These are phyloP conservation scores for Ectemnius continuus DNA, from an alignment of 2,888 invertebrate genomes.

Conservation along the genomic window DNA sequence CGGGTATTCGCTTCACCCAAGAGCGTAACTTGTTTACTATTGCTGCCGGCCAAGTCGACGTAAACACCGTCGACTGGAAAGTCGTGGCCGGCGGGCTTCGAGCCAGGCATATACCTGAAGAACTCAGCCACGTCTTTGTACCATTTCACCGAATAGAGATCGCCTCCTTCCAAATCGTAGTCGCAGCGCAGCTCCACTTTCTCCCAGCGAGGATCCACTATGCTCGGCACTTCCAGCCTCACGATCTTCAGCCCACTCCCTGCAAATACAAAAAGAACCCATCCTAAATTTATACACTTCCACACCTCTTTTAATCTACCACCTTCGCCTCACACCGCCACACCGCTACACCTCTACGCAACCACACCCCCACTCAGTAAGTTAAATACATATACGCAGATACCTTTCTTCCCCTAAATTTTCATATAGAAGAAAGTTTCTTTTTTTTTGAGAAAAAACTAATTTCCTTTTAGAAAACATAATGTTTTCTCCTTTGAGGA, in stretches of 20 bases:
- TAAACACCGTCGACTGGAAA: constrained; percentile 63
- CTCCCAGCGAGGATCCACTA: constrained; percentile 72
- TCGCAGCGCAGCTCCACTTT: constrained; percentile 67
- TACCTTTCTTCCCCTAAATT: no score
- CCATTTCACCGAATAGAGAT: constrained; percentile 75
- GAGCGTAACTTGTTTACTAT: constrained; percentile 67
- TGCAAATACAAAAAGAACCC: constrained; percentile 32
- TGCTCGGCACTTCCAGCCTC: constrained; percentile 67
- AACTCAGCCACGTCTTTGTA: constrained; percentile 71
- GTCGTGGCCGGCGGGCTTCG: constrained; percentile 59
- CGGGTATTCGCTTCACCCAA: constrained; percentile 61
- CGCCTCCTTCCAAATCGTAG: constrained; percentile 69
- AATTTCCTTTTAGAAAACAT: no score
- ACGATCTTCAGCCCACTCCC: constrained; percentile 62
- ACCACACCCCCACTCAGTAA: no score
- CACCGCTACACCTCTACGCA: no score
- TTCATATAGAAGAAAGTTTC: no score
- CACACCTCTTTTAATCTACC: no score
- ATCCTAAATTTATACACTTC: no score
- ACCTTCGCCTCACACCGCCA: no score
- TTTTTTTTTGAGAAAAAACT: no score
- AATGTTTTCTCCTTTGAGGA: no score
- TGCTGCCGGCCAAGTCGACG: constrained; percentile 69
- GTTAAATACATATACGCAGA: no score
- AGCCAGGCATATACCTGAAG: constrained; percentile 70